Base-by-base conservation (phyloP, 2,888 invertebrate species). In the Andrena bucephala region DNA sequence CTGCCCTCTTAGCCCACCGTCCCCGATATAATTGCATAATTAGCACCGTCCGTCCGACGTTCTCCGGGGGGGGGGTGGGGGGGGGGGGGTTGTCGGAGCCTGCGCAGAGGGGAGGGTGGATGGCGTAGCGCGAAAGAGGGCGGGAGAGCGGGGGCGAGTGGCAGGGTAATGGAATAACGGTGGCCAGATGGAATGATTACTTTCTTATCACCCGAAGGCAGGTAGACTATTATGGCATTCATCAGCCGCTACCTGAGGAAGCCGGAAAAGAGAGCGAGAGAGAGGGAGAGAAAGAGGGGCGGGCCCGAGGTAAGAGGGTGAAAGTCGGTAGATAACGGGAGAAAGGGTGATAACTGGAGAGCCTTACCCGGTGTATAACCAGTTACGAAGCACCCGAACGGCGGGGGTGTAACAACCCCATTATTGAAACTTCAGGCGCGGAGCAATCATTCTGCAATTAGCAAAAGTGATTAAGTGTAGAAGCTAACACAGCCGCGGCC, bases 401-500 rank as follows among this genome's bases (percentile, higher is more conserved):
- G 73, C 65, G 70, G 78, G 79, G 84, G 76, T 89, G 86, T 92
- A 92, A 91, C 92, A 91, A 90, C 87, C 92, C 92, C 89, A 92
- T 92, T 92, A 92, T 92, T 92, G 92, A 92, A 92, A 92, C 91
- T 92, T 92, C 90, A 90, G 89, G 92, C 91, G 87, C 81, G 86
- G 89, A 90, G 91, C 91, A 92, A 92, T 92, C 92, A 91, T 92
- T 92, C 90, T 89, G 91, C 92, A 92, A 92, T 92, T 92, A 92
- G 92, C 91, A 91, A 89, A 91, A 91, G 92, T 92, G 92, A 92
- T 92, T 92, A 92, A 92, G 92, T 92, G 91, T 87, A 84, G 87
- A 85, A 87, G 88, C 83, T 87, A 85, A 88, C 86, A 82, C 87
- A 77, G 72, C 72, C 75, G 67, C 77, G 20, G 24, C 29, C 27